Evolutionary conservation across 2,888 invertebrate genomes (phyloP).

Genomic region (Rapana venosa): DNA sequence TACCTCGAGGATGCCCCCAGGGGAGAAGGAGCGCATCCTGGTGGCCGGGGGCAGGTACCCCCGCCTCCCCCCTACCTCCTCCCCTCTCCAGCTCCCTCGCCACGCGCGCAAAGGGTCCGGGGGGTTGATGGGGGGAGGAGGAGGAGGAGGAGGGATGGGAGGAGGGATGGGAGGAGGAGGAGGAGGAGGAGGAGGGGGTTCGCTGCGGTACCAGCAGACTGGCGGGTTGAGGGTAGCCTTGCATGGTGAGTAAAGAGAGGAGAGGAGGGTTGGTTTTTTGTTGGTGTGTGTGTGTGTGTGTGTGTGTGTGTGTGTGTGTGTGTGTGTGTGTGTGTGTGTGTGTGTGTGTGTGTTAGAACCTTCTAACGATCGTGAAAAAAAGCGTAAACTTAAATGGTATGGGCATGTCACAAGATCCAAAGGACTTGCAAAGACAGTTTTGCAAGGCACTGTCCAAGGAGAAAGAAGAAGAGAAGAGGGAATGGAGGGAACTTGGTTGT

Average conservation of each 20-base stretch:
- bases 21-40: constrained; percentile 35
- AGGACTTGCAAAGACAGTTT: too few relatives aligned
- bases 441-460: too few relatives aligned
- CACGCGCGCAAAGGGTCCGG: background rate
- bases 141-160: background rate
- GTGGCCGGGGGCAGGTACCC: background rate
- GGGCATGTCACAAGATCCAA: too few relatives aligned
- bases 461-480: too few relatives aligned
- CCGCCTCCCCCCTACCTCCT: background rate
- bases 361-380: too few relatives aligned
- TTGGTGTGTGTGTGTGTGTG: too few relatives aligned
- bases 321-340: too few relatives aligned
- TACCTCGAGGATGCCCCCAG: background rate
- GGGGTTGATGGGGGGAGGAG: background rate
- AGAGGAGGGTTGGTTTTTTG: background rate
- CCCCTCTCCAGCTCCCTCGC: constrained; percentile 18
- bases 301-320: too few relatives aligned
- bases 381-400: too few relatives aligned
- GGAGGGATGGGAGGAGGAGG: background rate
- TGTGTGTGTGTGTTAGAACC: too few relatives aligned
- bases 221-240: background rate
- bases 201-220: constrained; percentile 37
- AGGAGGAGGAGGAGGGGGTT: background rate
- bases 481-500: too few relatives aligned
- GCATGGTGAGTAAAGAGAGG: background rate